These are phyloP conservation scores for Drosophila birchii DNA, from an alignment of 2,888 invertebrate genomes.

Conservation along the genomic window DNA sequence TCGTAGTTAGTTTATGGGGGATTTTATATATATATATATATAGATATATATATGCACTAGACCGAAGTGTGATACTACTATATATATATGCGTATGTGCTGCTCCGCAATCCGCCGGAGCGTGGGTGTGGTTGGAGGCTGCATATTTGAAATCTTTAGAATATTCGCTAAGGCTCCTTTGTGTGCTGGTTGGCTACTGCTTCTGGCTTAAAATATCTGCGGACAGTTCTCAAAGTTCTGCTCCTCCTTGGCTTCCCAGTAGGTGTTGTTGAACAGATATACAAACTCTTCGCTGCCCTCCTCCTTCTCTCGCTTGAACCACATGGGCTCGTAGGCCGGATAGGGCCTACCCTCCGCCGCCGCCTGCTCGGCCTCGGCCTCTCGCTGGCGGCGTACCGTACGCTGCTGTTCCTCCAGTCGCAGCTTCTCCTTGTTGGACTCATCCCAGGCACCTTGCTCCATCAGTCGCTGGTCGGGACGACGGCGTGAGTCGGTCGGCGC, in stretches of 20 bases:
- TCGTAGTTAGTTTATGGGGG: slow-evolving; percentile 54
- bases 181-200: slow-evolving; percentile 29
- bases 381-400: slow-evolving; percentile 90
- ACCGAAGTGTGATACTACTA: slow-evolving; percentile 33
- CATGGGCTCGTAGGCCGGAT: slow-evolving; percentile 90
- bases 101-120: slow-evolving; percentile 36
- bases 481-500: slow-evolving; percentile 97
- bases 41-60: slow-evolving; percentile 35
- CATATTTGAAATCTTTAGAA: slow-evolving; percentile 55
- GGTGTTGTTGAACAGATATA: slow-evolving; percentile 92
- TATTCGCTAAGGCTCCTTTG: slow-evolving; percentile 52
- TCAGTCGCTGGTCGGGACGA: slow-evolving; percentile 98
- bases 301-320: slow-evolving; percentile 96
- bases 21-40: slow-evolving; percentile 45
- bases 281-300: slow-evolving; percentile 87
- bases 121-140: slow-evolving; percentile 50
- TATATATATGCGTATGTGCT: slow-evolving; percentile 47
- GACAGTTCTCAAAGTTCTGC: slow-evolving; percentile 95
- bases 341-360: slow-evolving; percentile 87
- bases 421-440: slow-evolving; percentile 94
- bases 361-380: slow-evolving; percentile 92
- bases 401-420: slow-evolving; percentile 97
- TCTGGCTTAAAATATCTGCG: slow-evolving; percentile 88
- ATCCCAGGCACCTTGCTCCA: slow-evolving; percentile 97
- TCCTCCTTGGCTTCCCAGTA: slow-evolving; percentile 97